Base-by-base conservation (phyloP, 2,888 invertebrate species). In the Hylaea fasciaria region DNA sequence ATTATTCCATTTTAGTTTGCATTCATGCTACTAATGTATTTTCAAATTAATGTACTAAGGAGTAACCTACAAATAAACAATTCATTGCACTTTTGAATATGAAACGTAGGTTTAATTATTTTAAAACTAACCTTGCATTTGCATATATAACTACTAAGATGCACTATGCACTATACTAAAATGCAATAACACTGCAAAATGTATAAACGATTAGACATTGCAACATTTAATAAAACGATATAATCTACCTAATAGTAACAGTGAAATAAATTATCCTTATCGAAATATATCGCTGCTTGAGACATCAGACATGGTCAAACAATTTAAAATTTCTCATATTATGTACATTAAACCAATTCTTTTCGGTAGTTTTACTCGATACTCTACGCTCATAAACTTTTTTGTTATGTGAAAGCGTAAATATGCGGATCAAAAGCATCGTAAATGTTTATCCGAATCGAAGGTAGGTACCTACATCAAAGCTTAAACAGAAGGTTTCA, bases 331-430 rank as follows among this genome's bases (percentile, higher is more conserved):
- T 47, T 45, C 50, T 44, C 49, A 56, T 39, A 49, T 22, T 13
- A 13, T 5, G 8, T 13, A 16, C 43, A 45, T 50, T 2, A 45
- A 29, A 13, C 10, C 13, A 29, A 45, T 45, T 57, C 39, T 49
- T 14, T 50, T 50, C 57, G 45, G 50, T 39, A 16, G 28, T 55
- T 55, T 55, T 37, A 48, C 35, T 37, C 47, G 40, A 55, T 47
- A 56, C 14, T 41, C 43, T 35, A 43, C 41, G 41, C 43, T 22
- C 8, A 14, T 39, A 41, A 47, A 39, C 8, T 49, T 28, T 43
- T 28, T 17, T 28, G 13, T 13, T 40, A 14, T 7, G 14, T 8
- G 45, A 57, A 50, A 57, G 57, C 44, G 44, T 11, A 35, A 11
- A 2, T 35, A 3, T 32, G 32, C 10, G 9, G 32, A 32, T 32